A percentile compares a stretch with the other conserved stretches of the same genome.
Conservation (phyloP, 2,888 invertebrate genomes). For the Orthosia cruda region DNA sequence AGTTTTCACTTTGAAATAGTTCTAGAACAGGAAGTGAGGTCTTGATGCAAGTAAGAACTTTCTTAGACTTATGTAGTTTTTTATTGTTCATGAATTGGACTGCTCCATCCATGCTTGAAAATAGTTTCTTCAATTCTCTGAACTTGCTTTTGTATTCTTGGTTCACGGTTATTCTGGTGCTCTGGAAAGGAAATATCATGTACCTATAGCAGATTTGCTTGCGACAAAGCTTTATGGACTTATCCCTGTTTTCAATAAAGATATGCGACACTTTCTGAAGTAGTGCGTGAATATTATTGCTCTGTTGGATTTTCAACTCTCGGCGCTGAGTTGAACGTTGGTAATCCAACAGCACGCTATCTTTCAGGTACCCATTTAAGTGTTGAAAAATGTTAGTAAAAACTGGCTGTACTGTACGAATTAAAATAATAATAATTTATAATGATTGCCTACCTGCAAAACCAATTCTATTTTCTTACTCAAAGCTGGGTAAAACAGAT, state of each 20-base stretch:
- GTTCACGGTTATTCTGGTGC: conserved; percentile 79
- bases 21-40: conserved; percentile 91
- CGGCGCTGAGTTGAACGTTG: neutral
- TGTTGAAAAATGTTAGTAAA: neutral
- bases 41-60: conserved; percentile 87
- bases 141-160: conserved; percentile 87
- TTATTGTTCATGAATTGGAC: conserved; percentile 84
- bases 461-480: conserved; percentile 74
- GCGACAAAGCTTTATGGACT: neutral
- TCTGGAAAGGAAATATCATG: conserved; percentile 73
- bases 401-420: neutral
- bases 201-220: neutral
- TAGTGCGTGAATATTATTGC: neutral
- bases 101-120: conserved; percentile 83
- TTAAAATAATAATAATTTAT: neutral
- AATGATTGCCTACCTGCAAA: conserved; percentile 75
- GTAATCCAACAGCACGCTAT: neutral
- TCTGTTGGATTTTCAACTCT: neutral
- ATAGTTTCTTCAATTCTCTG: conserved; percentile 82
- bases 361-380: neutral
- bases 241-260: neutral
- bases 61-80: conserved; percentile 76
- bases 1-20: conserved; percentile 91
- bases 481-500: conserved; percentile 82
- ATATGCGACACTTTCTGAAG: neutral